Percentiles rank a stretch among this genome's conserved stretches.
Evolutionary conservation across 2,797 vertebrate species (phyloP).

Genomic region (Macrochelys suwanniensis): DNA sequence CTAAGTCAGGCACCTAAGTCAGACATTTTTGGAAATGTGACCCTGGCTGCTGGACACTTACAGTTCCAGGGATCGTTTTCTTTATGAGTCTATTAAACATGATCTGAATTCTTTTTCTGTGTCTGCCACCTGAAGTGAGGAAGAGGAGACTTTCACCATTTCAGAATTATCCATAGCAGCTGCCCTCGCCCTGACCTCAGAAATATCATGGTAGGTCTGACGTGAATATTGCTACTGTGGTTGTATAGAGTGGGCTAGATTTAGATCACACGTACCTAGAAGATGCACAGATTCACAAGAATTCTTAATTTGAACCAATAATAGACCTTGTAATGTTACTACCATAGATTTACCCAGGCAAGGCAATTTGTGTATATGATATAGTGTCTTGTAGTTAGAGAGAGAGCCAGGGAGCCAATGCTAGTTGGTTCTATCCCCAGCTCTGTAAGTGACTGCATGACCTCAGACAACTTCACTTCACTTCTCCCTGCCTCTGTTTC

Average conservation of each 20-base stretch:
- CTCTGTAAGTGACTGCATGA: neutral
- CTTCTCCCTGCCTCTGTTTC: neutral
- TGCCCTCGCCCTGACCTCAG: constrained; percentile 77
- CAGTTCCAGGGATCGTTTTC: neutral
- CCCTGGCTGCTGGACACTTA: neutral
- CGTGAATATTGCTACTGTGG: rapidly evolving
- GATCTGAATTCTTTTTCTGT: constrained; percentile 42
- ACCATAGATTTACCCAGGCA: neutral
- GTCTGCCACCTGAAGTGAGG: constrained; percentile 70
- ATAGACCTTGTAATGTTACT: neutral
- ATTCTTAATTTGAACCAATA: neutral
- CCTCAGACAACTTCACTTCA: neutral
- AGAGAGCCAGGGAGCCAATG: neutral
- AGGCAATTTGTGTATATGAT: neutral
- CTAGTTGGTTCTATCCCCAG: neutral
- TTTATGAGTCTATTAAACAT: neutral
- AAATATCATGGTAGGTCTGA: constrained; percentile 75
- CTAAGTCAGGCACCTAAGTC: neutral
- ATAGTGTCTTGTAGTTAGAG: neutral
- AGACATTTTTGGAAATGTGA: neutral
- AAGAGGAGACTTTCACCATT: constrained; percentile 77
- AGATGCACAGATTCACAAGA: neutral
- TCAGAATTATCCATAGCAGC: constrained; percentile 80
- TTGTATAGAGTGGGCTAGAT: rapidly evolving
- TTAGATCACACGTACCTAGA: rapidly evolving